A percentile compares a stretch with the other conserved stretches of the same genome.
These are phyloP conservation scores for Vollenhovia emeryi DNA, from an alignment of 1,140 invertebrate species.

Conservation along the genomic window DNA sequence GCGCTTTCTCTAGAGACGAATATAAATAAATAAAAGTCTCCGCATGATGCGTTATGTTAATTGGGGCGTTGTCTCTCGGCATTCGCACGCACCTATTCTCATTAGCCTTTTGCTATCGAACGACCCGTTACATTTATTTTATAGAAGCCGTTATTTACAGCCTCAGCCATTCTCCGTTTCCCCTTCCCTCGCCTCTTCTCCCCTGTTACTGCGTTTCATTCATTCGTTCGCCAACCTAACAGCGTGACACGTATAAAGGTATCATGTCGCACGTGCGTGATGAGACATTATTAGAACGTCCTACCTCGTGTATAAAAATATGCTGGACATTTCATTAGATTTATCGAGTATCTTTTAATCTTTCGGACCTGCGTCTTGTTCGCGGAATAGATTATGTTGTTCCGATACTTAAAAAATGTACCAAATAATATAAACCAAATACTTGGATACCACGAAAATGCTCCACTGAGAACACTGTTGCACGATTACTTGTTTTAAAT, in stretches of 20 bases:
- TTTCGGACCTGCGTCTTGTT: not conserved
- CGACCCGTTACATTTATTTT: constrained; percentile 80
- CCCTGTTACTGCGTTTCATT: constrained; percentile 31
- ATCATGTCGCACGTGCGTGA: constrained; percentile 71
- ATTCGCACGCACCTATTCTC: constrained; percentile 83
- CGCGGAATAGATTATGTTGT: not conserved
- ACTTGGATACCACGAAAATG: no score
- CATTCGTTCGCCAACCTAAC: constrained; percentile 36
- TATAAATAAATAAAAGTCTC: constrained; percentile 85
- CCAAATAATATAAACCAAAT: not conserved
- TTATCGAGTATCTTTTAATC: not conserved
- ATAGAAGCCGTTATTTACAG: constrained; percentile 75
- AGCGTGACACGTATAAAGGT: constrained; percentile 44
- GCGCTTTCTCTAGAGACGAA: constrained; percentile 81
- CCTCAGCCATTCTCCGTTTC: constrained; percentile 18
- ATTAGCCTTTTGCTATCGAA: constrained; percentile 82
- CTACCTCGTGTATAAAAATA: constrained; percentile 23
- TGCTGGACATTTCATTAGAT: constrained; percentile 11
- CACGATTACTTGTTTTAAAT: not conserved
- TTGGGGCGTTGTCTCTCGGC: constrained; percentile 85
- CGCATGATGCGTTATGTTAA: constrained; percentile 84
- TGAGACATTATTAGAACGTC: constrained; percentile 35
- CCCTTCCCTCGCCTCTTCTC: not conserved
- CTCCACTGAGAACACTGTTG: not conserved
- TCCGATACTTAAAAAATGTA: not conserved